phyloP scores from a whole-genome alignment of 2,888 invertebrate genomes.

The Camptogramma bilineatum region DNA sequence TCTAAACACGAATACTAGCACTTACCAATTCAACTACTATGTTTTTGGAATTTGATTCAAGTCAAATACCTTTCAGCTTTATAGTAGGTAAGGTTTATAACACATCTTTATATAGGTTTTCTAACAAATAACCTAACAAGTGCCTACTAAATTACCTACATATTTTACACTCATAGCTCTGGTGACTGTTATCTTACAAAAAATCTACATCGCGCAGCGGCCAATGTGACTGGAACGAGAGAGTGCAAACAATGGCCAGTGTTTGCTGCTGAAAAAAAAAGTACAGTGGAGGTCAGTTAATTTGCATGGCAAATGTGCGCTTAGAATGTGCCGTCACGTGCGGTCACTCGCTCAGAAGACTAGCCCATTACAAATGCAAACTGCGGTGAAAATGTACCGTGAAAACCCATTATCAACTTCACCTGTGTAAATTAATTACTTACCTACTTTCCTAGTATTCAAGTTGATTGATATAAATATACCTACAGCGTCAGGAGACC shows the following conservation, averaged over 20 bases:
- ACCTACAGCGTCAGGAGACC: no score
- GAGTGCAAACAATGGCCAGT: conserved; percentile 62
- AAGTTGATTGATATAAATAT: no score
- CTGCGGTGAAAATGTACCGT: conserved; percentile 25
- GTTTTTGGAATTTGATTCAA: no score
- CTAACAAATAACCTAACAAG: no score
- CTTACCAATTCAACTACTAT: no score
- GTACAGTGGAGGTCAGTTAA: conserved; percentile 71
- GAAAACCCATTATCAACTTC: conserved; percentile 16
- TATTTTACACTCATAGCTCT: not conserved
- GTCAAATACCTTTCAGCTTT: no score
- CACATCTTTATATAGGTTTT: no score
- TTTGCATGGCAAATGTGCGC: conserved; percentile 83
- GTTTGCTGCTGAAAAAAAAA: conserved; percentile 79
- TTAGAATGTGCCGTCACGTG: conserved; percentile 84
- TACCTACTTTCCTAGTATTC: not conserved
- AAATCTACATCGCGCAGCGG: conserved; percentile 25
- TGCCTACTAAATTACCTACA: not conserved
- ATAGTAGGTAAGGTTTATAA: no score
- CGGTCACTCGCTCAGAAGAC: conserved; percentile 68
- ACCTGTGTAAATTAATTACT: not conserved
- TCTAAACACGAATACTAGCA: no score
- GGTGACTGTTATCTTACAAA: conserved; percentile 18
- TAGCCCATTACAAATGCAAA: conserved; percentile 47
- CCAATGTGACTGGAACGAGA: conserved; percentile 52